Percentiles rank a stretch among this genome's conserved stretches.
Conservation (phyloP, 2,888 invertebrate genomes). For the Panzeria rudis region DNA sequence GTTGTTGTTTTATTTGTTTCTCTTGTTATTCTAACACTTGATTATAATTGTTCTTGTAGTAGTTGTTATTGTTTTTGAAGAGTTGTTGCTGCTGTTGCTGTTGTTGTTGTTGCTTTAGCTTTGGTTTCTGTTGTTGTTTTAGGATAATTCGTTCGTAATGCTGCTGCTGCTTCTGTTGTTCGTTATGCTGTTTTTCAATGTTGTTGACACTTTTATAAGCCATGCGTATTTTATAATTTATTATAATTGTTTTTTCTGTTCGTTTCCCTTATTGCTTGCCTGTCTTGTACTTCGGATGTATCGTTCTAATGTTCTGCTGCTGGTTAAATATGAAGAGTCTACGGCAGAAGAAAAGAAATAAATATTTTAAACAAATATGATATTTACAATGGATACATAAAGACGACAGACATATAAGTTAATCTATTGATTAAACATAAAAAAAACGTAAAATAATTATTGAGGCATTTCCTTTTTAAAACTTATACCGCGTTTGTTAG, state of each 20-base stretch:
- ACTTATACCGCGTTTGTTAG: too few relatives aligned
- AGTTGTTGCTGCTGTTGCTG: slow-evolving; percentile 65
- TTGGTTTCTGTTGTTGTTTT: slow-evolving; percentile 37
- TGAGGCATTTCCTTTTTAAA: too few relatives aligned
- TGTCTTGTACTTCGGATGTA: slow-evolving; percentile 47
- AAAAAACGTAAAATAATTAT: not conserved
- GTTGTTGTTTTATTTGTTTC: slow-evolving; percentile 20
- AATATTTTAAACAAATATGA: not conserved
- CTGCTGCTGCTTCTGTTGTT: slow-evolving; percentile 37
- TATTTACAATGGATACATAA: slow-evolving; percentile 10
- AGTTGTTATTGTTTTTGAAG: slow-evolving; percentile 56
- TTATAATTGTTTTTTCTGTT: slow-evolving; percentile 25
- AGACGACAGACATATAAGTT: not conserved
- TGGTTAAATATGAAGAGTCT: slow-evolving; percentile 38
- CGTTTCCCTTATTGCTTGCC: not conserved
- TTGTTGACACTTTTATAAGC: slow-evolving; percentile 70
- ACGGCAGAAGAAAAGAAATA: not conserved
- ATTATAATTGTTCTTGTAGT: slow-evolving; percentile 59
- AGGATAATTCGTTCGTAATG: slow-evolving; percentile 36
- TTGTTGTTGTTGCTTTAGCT: slow-evolving; percentile 48
- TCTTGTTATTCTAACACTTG: slow-evolving; percentile 56
- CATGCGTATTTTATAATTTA: slow-evolving; percentile 59
- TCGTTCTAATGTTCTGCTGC: slow-evolving; percentile 58
- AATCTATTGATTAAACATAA: slow-evolving; percentile 8
- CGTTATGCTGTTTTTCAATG: slow-evolving; percentile 46